Base-by-base conservation (phyloP, 1,140 invertebrate genomes). In the Atopsyche davidsoni region DNA sequence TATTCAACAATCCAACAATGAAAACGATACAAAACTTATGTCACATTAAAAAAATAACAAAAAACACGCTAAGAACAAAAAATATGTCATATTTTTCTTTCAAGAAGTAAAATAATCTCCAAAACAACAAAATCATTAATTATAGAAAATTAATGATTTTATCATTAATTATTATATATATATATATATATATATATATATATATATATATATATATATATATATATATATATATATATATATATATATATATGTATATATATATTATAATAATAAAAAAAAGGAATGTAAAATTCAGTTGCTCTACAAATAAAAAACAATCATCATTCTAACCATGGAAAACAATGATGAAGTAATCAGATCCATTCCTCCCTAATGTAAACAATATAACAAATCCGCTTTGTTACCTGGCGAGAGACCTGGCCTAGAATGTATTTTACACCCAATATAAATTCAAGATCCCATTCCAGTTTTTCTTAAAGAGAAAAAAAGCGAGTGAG, bases 381-480 rank as follows among this genome's bases (percentile, higher is more conserved):
- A 46, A 46, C 45, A 46, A 46, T 28, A 21, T 28, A 14, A 16
- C 24, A 23, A n/a, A n/a, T n/a, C n/a, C 23, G 4, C 25, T 46
- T 46, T 46, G 46, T 55, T 55, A 34, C 43, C 46, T 24, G 16
- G 14, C 35, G 36, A 39, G 34, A 55, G 39, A 19, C 40, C 38
- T 35, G 41, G 39, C 43, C 34, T 45, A 24, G 44, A 45, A 38
- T 51, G 47, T 38, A 51, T 39, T 57, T 49, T 53, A 53, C 39
- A 49, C 41, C 50, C 40, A 43, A 52, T 57, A 57, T 57, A 57
- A 57, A 52, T 57, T 52, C 50, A 46, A 18, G 46, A 46, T 53
- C 40, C 32, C 50, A 32, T 51, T 49, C 40, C 40, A 22, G 21
- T 35, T 31, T 46, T 32, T 18, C 28, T 14, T 39, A 35, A 34